phyloP scores from a whole-genome alignment of 2,113 vertebrate genomes.

The Labrus mixtus region DNA sequence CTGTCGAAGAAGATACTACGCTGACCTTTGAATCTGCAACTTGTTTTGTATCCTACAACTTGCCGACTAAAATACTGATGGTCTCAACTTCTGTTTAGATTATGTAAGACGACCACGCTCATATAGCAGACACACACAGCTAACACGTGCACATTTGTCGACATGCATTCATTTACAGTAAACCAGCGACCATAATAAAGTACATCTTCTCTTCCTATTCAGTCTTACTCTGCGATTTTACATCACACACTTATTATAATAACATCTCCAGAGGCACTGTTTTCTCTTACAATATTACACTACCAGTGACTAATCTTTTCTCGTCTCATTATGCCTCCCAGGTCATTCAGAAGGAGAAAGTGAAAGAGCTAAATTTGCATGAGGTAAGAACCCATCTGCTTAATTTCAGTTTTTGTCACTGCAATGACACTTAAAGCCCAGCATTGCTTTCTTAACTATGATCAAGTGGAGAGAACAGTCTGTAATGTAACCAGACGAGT shows the following conservation, averaged over 20 bases:
- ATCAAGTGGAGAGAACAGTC: background rate
- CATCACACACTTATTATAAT: background rate
- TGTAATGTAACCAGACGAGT: constrained; percentile 6
- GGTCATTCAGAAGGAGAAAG: constrained; percentile 99
- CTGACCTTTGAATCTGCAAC: constrained; percentile 1
- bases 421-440: background rate
- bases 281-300: background rate
- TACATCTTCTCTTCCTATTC: background rate
- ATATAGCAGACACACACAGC: background rate
- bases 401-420: constrained; percentile 5
- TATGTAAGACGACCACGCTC: constrained; percentile 12
- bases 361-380: constrained; percentile 98
- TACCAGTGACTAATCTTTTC: constrained; percentile 20
- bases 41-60: background rate
- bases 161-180: background rate
- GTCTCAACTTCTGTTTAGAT: background rate
- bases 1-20: background rate
- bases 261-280: background rate
- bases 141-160: background rate
- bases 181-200: background rate
- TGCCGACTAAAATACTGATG: background rate
- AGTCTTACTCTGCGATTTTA: background rate
- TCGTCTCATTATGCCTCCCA: constrained; percentile 72
- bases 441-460: background rate
- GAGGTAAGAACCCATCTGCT: constrained; percentile 87